Conservation (phyloP, 2,888 invertebrate species). For the Troglohyphantes excavatus region DNA sequence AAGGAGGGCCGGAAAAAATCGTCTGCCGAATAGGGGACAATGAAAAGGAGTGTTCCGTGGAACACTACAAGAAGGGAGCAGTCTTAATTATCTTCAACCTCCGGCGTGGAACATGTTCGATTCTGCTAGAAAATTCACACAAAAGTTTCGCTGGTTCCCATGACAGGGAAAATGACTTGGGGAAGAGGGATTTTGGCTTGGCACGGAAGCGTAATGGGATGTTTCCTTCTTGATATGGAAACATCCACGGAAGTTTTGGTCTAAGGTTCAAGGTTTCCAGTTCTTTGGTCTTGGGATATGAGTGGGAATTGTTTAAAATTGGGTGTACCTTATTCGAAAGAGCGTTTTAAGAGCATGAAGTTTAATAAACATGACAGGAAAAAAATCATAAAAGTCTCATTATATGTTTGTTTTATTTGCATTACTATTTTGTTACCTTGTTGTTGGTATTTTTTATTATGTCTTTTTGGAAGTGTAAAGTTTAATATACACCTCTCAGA, state of each 20-base stretch:
- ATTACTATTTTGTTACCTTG: too few relatives aligned
- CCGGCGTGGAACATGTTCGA: conserved; percentile 40
- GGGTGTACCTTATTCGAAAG: too few relatives aligned
- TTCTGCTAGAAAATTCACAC: conserved; percentile 57
- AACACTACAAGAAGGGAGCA: conserved; percentile 25
- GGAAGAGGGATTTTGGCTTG: neutral
- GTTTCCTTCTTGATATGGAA: neutral
- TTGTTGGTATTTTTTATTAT: too few relatives aligned
- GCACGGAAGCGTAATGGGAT: conserved; percentile 16
- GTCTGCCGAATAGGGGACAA: conserved; percentile 52
- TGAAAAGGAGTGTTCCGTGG: conserved; percentile 64
- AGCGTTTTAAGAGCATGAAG: too few relatives aligned
- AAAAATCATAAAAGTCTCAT: too few relatives aligned
- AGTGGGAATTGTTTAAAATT: too few relatives aligned
- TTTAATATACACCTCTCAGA: too few relatives aligned
- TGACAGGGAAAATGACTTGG: conserved; percentile 8
- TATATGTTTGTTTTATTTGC: too few relatives aligned
- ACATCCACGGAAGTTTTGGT: neutral
- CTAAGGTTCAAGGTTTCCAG: neutral
- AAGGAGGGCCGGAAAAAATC: neutral
- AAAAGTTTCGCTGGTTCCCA: conserved; percentile 12
- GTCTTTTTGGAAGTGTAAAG: too few relatives aligned
- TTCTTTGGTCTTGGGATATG: too few relatives aligned
- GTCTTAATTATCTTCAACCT: conserved; percentile 60
- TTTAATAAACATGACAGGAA: too few relatives aligned